Base-by-base conservation (phyloP, 2,113 vertebrate genomes). In the Bubalus kerabau region DNA sequence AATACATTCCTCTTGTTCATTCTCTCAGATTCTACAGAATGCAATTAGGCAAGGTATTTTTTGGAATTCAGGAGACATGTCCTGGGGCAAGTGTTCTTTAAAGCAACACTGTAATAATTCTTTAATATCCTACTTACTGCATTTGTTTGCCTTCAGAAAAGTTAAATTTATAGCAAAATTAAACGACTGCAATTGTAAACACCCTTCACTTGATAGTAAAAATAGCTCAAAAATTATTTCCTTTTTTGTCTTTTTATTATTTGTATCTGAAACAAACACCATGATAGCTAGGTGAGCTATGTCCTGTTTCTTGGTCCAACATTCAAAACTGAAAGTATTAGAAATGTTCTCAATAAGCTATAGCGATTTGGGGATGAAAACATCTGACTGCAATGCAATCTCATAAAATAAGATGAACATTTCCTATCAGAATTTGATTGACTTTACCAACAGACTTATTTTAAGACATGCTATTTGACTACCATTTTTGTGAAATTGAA, bases 61-160 rank as follows among this genome's bases (percentile, higher is more conserved):
- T 59, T 67, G 16, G 32, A 94, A 88, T 19, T 93, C 59, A 57
- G 59, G 15, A 82, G n/a, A 91, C n/a, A 92, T 56, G 36, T 14
- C 16, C 96, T 85, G 24, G 48, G 82, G n/a, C 6, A 89, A 95
- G 74, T 95, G 76, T 81, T 97, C 94, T 94, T 86, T 17, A 60
- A 36, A 91, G 74, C 10, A 57, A 7, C 9, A 67, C 64, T 94
- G 16, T 60, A 87, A 24, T 50, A 84, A 95, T 96, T 94, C 19
- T 96, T 78, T 81, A 87, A 59, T 80, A 21, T 88, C 40, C 3
- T 4, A 7, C 64, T 24, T 32, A 91, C 85, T n/a, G 46, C 1
- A 7, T 57, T 91, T 81, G 7, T 80, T 95, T 82, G 11, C 26
- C 56, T 96, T 85, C 81, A 43, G 83, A 83, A 92, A 62, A 91